Evolutionary conservation across 2,888 invertebrate genomes (phyloP).

Genomic region (Camponotus fellah): DNA sequence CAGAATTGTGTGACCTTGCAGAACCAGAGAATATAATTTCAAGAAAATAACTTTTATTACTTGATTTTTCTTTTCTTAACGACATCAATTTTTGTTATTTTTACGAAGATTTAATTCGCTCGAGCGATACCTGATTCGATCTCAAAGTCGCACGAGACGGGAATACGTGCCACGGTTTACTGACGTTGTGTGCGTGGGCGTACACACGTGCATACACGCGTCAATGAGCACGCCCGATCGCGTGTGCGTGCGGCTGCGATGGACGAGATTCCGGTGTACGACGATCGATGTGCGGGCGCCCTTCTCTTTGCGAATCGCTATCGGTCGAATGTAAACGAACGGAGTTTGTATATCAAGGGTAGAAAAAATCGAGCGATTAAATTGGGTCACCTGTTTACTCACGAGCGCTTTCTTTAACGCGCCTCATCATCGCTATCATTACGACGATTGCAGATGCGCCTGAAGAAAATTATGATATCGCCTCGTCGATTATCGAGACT

Average conservation of each 20-base stretch:
- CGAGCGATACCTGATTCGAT: conserved; percentile 9
- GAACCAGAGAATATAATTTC: not conserved
- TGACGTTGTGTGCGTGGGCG: not conserved
- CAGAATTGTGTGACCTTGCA: not conserved
- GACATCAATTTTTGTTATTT: not conserved
- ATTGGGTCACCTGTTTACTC: conserved; percentile 67
- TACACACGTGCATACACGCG: conserved; percentile 19
- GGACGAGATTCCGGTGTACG: conserved; percentile 32
- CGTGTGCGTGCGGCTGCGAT: conserved; percentile 18
- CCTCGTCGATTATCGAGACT: conserved; percentile 1
- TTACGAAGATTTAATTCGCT: not conserved
- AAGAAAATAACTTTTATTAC: not conserved
- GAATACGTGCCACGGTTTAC: not conserved
- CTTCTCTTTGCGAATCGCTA: conserved; percentile 32
- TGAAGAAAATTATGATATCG: conserved; percentile 2
- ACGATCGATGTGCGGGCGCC: conserved; percentile 22
- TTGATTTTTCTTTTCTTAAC: not conserved
- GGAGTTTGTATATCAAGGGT: conserved; percentile 65
- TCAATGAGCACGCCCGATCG: conserved; percentile 15
- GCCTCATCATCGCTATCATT: conserved; percentile 19
- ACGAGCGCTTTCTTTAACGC: conserved; percentile 15
- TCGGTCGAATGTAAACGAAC: conserved; percentile 65
- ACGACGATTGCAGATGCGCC: conserved; percentile 9
- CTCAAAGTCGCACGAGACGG: not conserved
- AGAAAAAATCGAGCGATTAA: conserved; percentile 59